These are phyloP conservation scores for Maniola jurtina DNA, from an alignment of 1,140 invertebrate genomes.

Conservation along the genomic window DNA sequence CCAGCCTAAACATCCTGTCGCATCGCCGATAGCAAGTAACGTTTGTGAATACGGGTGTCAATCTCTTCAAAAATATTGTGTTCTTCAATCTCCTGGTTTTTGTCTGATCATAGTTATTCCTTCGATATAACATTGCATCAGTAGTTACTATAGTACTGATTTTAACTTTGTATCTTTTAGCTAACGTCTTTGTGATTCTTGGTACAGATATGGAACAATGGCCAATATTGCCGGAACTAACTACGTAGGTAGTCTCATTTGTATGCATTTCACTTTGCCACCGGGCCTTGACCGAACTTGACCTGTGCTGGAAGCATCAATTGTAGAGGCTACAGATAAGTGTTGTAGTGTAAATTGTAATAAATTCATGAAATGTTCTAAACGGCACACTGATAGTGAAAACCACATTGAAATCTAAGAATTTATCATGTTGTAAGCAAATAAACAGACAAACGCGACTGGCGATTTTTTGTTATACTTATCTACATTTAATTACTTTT, in stretches of 20 bases:
- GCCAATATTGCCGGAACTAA: constrained; percentile 9
- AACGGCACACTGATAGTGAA: too few relatives aligned
- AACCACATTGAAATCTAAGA: too few relatives aligned
- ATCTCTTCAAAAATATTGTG: too few relatives aligned
- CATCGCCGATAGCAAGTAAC: too few relatives aligned
- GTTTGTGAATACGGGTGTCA: too few relatives aligned
- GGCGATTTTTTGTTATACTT: too few relatives aligned
- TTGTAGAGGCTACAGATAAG: background rate
- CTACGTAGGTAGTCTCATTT: constrained; percentile 19
- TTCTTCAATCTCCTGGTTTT: too few relatives aligned
- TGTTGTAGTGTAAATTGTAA: background rate
- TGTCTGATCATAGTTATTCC: too few relatives aligned
- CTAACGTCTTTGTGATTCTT: constrained; percentile 5
- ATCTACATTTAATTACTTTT: too few relatives aligned
- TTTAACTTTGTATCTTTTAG: background rate
- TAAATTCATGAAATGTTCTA: background rate
- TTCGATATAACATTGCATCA: too few relatives aligned
- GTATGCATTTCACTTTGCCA: constrained; percentile 27
- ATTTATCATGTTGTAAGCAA: too few relatives aligned
- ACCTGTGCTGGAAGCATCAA: constrained; percentile 15
- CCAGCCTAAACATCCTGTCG: too few relatives aligned
- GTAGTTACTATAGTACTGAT: background rate
- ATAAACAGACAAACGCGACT: background rate
- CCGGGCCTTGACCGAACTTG: constrained; percentile 35
- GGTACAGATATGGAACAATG: constrained; percentile 10